These are phyloP conservation scores for Typhlomys cinereus DNA, from an alignment of 2,113 vertebrate species.

Conservation along the genomic window DNA sequence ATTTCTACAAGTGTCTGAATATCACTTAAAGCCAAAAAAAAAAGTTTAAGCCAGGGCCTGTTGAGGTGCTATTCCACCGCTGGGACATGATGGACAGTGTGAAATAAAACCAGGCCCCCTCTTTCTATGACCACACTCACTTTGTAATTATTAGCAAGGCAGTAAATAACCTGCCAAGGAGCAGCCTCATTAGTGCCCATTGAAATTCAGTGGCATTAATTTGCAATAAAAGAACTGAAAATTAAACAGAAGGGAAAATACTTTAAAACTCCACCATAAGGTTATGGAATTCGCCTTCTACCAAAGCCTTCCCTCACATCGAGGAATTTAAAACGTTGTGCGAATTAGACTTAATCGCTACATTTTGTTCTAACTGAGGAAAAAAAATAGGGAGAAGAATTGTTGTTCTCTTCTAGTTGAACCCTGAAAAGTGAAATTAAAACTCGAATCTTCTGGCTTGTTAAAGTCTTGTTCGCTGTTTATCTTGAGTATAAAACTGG, in stretches of 20 bases:
- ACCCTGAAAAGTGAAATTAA: conserved; percentile 42
- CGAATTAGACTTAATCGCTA: conserved; percentile 56
- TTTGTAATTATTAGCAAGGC: conserved; percentile 75
- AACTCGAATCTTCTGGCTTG: not conserved
- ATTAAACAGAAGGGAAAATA: conserved; percentile 72
- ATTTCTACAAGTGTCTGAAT: conserved; percentile 30
- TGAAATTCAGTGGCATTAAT: conserved; percentile 79
- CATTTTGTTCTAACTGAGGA: conserved; percentile 42
- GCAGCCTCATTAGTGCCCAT: conserved; percentile 79
- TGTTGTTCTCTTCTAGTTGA: conserved; percentile 40
- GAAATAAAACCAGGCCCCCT: conserved; percentile 64
- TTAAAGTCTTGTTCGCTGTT: not conserved
- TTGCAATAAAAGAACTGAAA: conserved; percentile 80
- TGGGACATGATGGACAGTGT: conserved; percentile 50
- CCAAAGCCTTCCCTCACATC: not conserved
- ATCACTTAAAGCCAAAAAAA: conserved; percentile 40
- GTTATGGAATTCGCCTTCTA: conserved; percentile 57
- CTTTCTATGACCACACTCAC: conserved; percentile 59
- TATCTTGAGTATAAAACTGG: not conserved
- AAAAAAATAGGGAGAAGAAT: conserved; percentile 14
- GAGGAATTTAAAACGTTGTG: conserved; percentile 9
- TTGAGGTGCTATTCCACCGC: conserved; percentile 19
- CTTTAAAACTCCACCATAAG: conserved; percentile 66
- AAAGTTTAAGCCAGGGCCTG: conserved; percentile 48
- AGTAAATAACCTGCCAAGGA: conserved; percentile 66